Conservation (phyloP, 2,888 invertebrate species). For the Rhagophthalmus giganteus region DNA sequence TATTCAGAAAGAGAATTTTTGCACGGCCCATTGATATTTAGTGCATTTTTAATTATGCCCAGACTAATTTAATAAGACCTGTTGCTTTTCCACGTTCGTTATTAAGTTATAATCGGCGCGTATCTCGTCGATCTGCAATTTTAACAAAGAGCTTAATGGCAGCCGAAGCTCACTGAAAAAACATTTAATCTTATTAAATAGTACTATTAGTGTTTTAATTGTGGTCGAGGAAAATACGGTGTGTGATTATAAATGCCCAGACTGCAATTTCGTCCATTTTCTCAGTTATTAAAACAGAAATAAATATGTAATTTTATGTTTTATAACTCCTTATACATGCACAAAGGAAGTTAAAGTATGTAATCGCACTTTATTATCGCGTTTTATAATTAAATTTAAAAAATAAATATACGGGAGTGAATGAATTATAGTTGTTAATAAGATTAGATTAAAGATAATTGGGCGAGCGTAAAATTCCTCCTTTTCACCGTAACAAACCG, state of each 20-base stretch:
- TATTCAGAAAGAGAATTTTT: too few species aligned
- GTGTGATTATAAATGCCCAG: constrained; percentile 15
- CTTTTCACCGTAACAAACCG: constrained; percentile 4
- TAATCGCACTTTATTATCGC: constrained; percentile 25
- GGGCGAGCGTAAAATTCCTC: constrained; percentile 9
- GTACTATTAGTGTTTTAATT: too few species aligned
- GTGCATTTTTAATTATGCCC: too few species aligned
- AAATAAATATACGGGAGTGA: constrained; percentile 19
- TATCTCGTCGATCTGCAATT: too few species aligned
- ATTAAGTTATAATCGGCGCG: too few species aligned
- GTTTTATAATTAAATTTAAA: constrained; percentile 27
- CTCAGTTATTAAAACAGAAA: constrained; percentile 18
- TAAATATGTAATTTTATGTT: constrained; percentile 25
- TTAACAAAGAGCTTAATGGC: too few species aligned
- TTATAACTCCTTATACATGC: constrained; percentile 23
- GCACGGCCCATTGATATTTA: too few species aligned
- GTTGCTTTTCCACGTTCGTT: too few species aligned
- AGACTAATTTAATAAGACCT: too few species aligned
- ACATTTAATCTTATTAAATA: too few species aligned
- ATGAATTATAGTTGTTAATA: constrained; percentile 19
- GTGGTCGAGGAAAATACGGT: too few species aligned
- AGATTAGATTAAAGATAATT: constrained; percentile 22
- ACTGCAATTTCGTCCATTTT: constrained; percentile 15
- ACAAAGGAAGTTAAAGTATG: constrained; percentile 22
- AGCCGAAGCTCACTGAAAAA: too few species aligned